Conservation (phyloP, 2,888 invertebrate genomes). For the Athripsodes cinereus region DNA sequence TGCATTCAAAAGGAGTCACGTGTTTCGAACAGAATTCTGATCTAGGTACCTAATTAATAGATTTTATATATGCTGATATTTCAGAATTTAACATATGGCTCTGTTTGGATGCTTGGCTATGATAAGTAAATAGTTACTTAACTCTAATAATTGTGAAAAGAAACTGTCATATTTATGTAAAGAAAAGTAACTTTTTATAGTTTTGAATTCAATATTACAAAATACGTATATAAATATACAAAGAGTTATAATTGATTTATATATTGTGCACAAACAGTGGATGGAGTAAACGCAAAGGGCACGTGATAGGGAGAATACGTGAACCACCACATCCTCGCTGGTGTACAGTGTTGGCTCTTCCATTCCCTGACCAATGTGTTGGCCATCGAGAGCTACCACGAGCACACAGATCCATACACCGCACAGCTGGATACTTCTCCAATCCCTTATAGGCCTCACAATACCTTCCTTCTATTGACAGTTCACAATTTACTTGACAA, state of each 20-base stretch:
- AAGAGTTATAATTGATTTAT: neutral
- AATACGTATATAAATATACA: neutral
- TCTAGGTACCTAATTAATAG: no score
- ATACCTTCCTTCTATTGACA: neutral
- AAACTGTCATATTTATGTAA: neutral
- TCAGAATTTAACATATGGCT: no score
- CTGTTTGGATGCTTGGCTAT: no score
- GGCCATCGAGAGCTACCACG: constrained; percentile 78
- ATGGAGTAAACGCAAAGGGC: constrained; percentile 29
- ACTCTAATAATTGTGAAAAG: neutral
- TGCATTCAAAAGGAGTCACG: no score
- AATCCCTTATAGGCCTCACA: constrained; percentile 59
- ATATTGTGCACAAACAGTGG: constrained; percentile 17
- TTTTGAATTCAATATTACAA: neutral
- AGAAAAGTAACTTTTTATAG: neutral
- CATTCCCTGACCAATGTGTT: constrained; percentile 90
- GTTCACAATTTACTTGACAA: neutral
- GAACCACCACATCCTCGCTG: constrained; percentile 75
- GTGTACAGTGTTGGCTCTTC: constrained; percentile 86
- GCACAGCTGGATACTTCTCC: constrained; percentile 83
- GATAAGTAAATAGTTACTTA: neutral
- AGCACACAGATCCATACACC: constrained; percentile 61
- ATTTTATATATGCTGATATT: no score
- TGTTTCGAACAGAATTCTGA: no score
- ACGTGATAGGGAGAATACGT: constrained; percentile 33